These are phyloP conservation scores for Hirudinaria manillensis DNA, from an alignment of 2,888 invertebrate species.

Conservation along the genomic window DNA sequence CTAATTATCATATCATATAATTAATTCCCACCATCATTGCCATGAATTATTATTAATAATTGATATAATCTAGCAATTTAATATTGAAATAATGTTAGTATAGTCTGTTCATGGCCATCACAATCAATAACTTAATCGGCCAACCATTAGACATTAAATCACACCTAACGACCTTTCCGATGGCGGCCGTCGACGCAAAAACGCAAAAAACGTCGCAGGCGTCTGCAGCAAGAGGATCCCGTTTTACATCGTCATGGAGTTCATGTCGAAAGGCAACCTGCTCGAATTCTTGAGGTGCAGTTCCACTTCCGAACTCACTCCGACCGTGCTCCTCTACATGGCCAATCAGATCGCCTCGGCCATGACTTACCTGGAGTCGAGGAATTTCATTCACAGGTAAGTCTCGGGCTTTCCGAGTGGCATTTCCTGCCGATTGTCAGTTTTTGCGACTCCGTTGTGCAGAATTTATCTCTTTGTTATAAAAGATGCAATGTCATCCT, in stretches of 20 bases:
- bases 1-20: too few species aligned
- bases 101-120: too few species aligned
- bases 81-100: too few species aligned
- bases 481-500: too few species aligned
- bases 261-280: conserved; percentile 96
- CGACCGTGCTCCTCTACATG: conserved; percentile 94
- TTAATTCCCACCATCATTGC: too few species aligned
- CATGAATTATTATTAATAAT: too few species aligned
- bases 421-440: neutral
- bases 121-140: too few species aligned
- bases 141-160: too few species aligned
- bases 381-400: conserved; percentile 72
- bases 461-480: too few species aligned
- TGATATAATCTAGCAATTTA: too few species aligned
- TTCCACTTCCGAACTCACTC: conserved; percentile 71
- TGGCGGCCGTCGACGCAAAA: too few species aligned
- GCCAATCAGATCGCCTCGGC: conserved; percentile 98
- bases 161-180: too few species aligned
- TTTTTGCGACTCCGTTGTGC: neutral
- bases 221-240: conserved; percentile 70
- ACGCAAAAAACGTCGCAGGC: conserved; percentile 59
- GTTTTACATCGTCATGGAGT: conserved; percentile 98
- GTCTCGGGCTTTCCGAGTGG: neutral
- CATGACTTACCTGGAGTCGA: conserved; percentile 94
- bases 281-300: conserved; percentile 76